Base-by-base conservation (phyloP, 2,888 invertebrate species). In the Sarcophaga subvicina region DNA sequence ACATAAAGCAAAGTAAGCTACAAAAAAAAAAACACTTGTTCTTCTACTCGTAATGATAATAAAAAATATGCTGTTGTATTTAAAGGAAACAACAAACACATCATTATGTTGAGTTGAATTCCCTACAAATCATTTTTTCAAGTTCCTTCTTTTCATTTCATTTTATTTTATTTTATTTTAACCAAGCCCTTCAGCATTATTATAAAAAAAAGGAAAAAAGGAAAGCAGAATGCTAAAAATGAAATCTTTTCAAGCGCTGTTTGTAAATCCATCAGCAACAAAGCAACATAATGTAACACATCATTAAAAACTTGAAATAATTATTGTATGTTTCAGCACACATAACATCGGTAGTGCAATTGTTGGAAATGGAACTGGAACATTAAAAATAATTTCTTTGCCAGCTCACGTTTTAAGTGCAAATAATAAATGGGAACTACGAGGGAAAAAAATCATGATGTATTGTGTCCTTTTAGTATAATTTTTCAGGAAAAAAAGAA, bases 31-130 rank as follows among this genome's bases (percentile, higher is more conserved):
- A 0, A 4, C 63, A 37, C 11, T 20, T 59, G 45, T 45, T 17
- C 49, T 64, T 69, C 10, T 64, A 22, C 17, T 22, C 60, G 62
- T 75, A 76, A 83, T 62, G 75, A 86, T 75, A 76, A 70, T 80
- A 67, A 80, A 67, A 80, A 83, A 72, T 78, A 62, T 76, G 60
- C 76, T 62, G 78, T 80, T 83, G 72, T 49, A 73, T 77, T 86
- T 66, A 66, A 76, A 76, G 83, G 86, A 86, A 83, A 71, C 83
- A 80, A 77, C 80, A 80, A 83, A 86, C 83, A 83, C 86, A 86
- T 86, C 86, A 86, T 86, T 83, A 86, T 80, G 76, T 76, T 83
- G 54, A 86, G 60, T 80, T 80, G 37, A 37, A 10, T 37, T 37
- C 37, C 54, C 14, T 71, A 63, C 63, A 37, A 71, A 71, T 77